A percentile compares a stretch with the other conserved stretches of the same genome.
These are phyloP conservation scores for Noctilio leporinus DNA, from an alignment of 2,113 vertebrate genomes.

Conservation along the genomic window DNA sequence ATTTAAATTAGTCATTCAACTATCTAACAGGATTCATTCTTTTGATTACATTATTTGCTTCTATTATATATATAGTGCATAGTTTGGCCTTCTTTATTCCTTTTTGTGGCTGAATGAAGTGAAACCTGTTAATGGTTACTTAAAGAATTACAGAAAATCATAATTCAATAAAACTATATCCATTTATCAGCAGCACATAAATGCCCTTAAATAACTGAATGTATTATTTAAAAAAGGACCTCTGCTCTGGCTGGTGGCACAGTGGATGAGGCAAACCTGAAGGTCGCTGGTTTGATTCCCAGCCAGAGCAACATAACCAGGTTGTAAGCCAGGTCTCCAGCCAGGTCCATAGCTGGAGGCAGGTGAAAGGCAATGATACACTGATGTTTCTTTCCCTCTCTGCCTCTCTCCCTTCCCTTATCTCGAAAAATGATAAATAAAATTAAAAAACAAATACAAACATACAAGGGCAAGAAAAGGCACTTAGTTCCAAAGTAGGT, in stretches of 20 bases:
- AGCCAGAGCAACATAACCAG: too few relatives aligned
- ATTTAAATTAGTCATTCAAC: slow-evolving; percentile 38
- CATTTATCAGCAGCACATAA: slow-evolving; percentile 33
- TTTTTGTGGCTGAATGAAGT: slow-evolving; percentile 15
- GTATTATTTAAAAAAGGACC: background rate
- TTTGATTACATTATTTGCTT: slow-evolving; percentile 38
- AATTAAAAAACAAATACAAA: background rate
- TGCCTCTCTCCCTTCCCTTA: too few relatives aligned
- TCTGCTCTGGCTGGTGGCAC: too few relatives aligned
- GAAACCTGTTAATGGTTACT: background rate
- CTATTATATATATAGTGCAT: background rate
- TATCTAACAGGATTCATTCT: slow-evolving; percentile 16
- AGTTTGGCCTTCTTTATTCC: background rate
- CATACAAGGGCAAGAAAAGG: slow-evolving; percentile 44
- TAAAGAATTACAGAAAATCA: background rate
- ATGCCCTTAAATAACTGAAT: background rate
- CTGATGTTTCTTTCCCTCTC: too few relatives aligned
- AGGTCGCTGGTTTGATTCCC: too few relatives aligned
- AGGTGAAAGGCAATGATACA: too few relatives aligned
- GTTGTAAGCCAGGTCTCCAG: too few relatives aligned
- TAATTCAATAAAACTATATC: slow-evolving; percentile 22
- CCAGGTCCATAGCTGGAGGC: too few relatives aligned
- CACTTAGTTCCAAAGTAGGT: slow-evolving; percentile 27
- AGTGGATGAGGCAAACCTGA: too few relatives aligned
- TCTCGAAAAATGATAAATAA: too few relatives aligned